phyloP scores from a whole-genome alignment of 2,888 invertebrate genomes.

The Yponomeuta evonymella region DNA sequence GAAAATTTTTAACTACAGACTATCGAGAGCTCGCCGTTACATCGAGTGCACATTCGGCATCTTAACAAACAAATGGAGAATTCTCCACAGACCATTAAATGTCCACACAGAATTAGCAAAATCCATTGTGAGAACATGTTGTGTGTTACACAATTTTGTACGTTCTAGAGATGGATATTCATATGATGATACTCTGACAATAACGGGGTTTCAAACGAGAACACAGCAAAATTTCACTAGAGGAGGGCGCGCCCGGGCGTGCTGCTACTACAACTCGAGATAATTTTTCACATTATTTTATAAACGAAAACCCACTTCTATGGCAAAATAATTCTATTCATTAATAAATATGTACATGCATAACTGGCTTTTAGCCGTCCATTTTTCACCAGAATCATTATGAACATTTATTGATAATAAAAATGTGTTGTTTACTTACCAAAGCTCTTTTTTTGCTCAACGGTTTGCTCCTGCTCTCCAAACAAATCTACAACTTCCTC shows the following conservation, averaged over 20 bases:
- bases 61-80: slow-evolving; percentile 21
- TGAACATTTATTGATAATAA: too few relatives aligned
- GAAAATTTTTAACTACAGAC: slow-evolving; percentile 27
- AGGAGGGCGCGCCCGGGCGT: slow-evolving; percentile 19
- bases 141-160: slow-evolving; percentile 13
- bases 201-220: slow-evolving; percentile 19
- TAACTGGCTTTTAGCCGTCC: slow-evolving; percentile 20
- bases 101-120: slow-evolving; percentile 18
- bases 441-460: slow-evolving; percentile 23
- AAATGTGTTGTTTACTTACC: slow-evolving; percentile 19
- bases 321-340: slow-evolving; percentile 22
- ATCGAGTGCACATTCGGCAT: slow-evolving; percentile 29
- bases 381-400: slow-evolving; percentile 19
- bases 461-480: slow-evolving; percentile 22
- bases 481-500: slow-evolving; percentile 24
- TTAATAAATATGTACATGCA: slow-evolving; percentile 19
- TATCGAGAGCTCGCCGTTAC: slow-evolving; percentile 27
- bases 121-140: slow-evolving; percentile 22
- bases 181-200: slow-evolving; percentile 20
- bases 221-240: slow-evolving; percentile 20
- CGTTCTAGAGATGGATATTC: slow-evolving; percentile 14
- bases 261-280: slow-evolving; percentile 20
- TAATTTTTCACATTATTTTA: slow-evolving; percentile 21
- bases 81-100: slow-evolving; percentile 20
- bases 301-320: slow-evolving; percentile 22